Conservation (phyloP, 2,797 vertebrate genomes). For the Falco berigora region DNA sequence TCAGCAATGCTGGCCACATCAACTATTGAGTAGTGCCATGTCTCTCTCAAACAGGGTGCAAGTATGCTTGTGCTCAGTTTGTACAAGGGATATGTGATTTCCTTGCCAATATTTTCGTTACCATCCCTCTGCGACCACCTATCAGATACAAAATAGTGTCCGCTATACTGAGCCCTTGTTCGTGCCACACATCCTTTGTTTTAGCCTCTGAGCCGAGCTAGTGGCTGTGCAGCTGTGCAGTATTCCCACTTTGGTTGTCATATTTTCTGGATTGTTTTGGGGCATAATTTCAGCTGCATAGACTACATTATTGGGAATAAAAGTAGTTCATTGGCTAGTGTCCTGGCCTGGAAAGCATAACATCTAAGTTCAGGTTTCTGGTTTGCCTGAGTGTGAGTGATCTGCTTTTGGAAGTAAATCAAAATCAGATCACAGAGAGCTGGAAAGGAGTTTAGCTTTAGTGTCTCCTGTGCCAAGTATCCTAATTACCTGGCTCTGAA, state of each 20-base stretch:
- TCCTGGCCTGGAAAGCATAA: not conserved
- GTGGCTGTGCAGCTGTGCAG: not conserved
- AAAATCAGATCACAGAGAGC: constrained; percentile 23
- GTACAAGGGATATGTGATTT: constrained; percentile 1
- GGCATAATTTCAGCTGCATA: not conserved
- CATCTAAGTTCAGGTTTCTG: not conserved
- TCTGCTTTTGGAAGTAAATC: constrained; percentile 42
- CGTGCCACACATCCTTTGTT: not conserved
- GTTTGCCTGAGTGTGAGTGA: not conserved
- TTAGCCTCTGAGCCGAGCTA: not conserved
- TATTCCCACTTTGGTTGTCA: not conserved
- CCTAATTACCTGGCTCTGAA: constrained; percentile 43
- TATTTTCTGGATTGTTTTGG: not conserved
- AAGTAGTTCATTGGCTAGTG: not conserved
- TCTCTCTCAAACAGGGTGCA: not conserved
- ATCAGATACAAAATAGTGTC: not conserved
- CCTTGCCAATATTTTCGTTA: constrained; percentile 30
- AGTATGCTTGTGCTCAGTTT: constrained; percentile 26
- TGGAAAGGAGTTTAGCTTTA: constrained; percentile 8
- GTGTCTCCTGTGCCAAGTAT: not conserved
- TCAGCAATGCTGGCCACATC: not conserved
- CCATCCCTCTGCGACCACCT: constrained; percentile 7
- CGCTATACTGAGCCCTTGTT: not conserved
- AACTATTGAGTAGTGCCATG: not conserved
- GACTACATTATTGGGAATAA: not conserved